Conservation (phyloP, 2,113 vertebrate genomes). For the Syrmaticus mikado region DNA sequence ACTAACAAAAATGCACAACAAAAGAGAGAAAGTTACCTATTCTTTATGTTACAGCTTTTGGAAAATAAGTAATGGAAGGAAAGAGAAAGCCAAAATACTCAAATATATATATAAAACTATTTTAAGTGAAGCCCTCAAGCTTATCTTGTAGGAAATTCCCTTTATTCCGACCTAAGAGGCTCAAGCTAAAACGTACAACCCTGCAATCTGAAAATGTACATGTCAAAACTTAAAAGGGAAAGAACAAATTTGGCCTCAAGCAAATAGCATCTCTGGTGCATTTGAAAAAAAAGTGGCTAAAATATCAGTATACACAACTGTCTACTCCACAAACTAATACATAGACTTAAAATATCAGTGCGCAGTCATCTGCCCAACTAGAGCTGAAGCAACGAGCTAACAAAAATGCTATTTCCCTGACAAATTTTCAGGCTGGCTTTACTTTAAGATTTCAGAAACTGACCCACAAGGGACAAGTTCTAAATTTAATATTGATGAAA, state of each 20-base stretch:
- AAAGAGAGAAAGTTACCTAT: not conserved
- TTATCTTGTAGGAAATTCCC: conserved; percentile 9
- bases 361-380: not conserved
- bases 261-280: conserved; percentile 18
- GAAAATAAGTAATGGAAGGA: conserved; percentile 21
- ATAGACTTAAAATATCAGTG: not conserved
- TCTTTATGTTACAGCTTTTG: not conserved
- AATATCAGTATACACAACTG: not conserved
- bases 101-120: not conserved
- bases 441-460: not conserved
- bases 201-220: conserved; percentile 45
- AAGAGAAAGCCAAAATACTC: not conserved
- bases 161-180: conserved; percentile 26
- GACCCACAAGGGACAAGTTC: not conserved
- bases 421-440: conserved; percentile 29
- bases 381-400: not conserved
- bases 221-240: conserved; percentile 52
- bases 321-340: not conserved
- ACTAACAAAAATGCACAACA: not conserved
- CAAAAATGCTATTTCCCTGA: not conserved
- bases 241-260: conserved; percentile 46
- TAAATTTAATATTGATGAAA: conserved; percentile 39
- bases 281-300: not conserved
- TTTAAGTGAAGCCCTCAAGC: conserved; percentile 36
- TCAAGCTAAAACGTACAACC: not conserved